These are phyloP conservation scores for Stenodera caucasica DNA, from an alignment of 2,888 invertebrate genomes.

Conservation along the genomic window DNA sequence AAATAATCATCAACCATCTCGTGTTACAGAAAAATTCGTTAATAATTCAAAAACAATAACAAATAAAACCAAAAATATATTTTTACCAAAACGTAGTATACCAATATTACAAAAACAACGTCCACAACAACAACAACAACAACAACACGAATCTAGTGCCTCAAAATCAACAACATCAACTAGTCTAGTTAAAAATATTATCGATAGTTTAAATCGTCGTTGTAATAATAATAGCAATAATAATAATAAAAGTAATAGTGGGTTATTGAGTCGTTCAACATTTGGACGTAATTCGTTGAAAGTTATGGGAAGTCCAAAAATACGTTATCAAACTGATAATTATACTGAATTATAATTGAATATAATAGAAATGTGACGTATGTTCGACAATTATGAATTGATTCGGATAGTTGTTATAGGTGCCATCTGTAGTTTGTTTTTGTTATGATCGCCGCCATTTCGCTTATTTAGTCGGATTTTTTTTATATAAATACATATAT, in stretches of 20 bases:
- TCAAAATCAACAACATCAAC: constrained; percentile 5
- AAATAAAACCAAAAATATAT: constrained; percentile 36
- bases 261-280: constrained; percentile 42
- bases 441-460: too few species aligned
- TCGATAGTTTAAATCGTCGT: constrained; percentile 52
- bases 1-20: constrained; percentile 39
- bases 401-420: not conserved
- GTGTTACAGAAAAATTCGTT: constrained; percentile 49
- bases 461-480: too few species aligned
- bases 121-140: constrained; percentile 35
- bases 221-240: constrained; percentile 34
- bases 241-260: constrained; percentile 26
- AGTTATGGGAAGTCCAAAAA: constrained; percentile 45
- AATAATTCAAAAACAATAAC: constrained; percentile 24
- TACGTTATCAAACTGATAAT: constrained; percentile 40
- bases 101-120: constrained; percentile 30
- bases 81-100: constrained; percentile 21
- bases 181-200: constrained; percentile 51
- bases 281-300: constrained; percentile 52
- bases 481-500: too few species aligned
- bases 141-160: too few species aligned
- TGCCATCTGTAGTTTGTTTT: not conserved
- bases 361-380: too few species aligned
- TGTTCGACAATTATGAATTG: not conserved
- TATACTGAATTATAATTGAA: constrained; percentile 43